Evolutionary conservation across 2,797 vertebrate species (phyloP).

Genomic region (Etheostoma perlongum): DNA sequence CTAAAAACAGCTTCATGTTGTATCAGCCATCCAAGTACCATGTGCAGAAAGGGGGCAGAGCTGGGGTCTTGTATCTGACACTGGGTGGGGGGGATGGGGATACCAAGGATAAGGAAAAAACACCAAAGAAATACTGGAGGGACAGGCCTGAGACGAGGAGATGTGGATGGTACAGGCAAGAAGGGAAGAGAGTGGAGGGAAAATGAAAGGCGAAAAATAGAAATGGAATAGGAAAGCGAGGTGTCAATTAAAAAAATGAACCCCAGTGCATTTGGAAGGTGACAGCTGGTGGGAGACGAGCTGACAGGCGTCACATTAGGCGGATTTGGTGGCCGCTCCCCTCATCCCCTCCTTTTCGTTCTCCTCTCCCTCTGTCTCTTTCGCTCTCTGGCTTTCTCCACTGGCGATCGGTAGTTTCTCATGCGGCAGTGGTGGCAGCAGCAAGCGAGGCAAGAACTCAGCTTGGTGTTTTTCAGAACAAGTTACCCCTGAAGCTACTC

Average conservation of each 20-base stretch:
- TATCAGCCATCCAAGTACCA: slow-evolving; percentile 82
- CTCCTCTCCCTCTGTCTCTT: slow-evolving; percentile 70
- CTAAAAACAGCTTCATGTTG: slow-evolving; percentile 82
- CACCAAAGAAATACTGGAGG: slow-evolving; percentile 77
- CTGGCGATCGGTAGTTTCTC: slow-evolving; percentile 74
- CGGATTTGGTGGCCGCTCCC: slow-evolving; percentile 86
- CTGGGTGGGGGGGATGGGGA: slow-evolving; percentile 58
- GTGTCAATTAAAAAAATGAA: slow-evolving; percentile 99
- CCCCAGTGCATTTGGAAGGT: slow-evolving; percentile 83
- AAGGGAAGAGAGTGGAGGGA: slow-evolving; percentile 72
- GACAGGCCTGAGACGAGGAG: slow-evolving; percentile 66
- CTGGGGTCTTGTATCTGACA: slow-evolving; percentile 72
- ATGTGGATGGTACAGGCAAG: slow-evolving; percentile 67
- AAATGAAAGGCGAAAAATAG: slow-evolving; percentile 84
- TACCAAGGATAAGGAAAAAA: slow-evolving; percentile 75
- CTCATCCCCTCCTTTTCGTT: slow-evolving; percentile 73
- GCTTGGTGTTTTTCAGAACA: slow-evolving; percentile 85
- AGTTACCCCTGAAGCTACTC: slow-evolving; percentile 88
- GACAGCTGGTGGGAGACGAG: slow-evolving; percentile 93
- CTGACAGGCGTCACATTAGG: slow-evolving; percentile 91
- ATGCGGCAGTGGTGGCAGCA: slow-evolving; percentile 61
- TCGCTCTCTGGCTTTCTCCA: slow-evolving; percentile 72
- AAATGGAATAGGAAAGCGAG: slow-evolving; percentile 87
- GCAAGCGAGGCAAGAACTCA: slow-evolving; percentile 74
- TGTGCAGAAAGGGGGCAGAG: slow-evolving; percentile 72